phyloP scores from a whole-genome alignment of 2,888 invertebrate genomes.

The Hipparchia sbordonii region DNA sequence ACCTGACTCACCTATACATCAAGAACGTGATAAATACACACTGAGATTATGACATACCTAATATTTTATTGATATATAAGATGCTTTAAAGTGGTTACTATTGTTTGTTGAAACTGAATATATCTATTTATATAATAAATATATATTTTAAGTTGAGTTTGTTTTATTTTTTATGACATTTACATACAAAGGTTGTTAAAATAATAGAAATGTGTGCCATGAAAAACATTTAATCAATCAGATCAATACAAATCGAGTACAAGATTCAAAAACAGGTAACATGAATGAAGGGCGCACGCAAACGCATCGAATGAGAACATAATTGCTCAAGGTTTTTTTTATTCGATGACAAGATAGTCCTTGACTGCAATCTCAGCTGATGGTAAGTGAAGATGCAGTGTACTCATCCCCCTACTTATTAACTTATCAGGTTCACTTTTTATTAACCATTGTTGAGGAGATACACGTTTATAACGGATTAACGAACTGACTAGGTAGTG shows the following conservation, averaged over 20 bases:
- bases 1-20: constrained; percentile 73
- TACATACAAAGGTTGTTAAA: neutral
- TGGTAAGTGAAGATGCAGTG: no score
- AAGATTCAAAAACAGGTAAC: constrained; percentile 13
- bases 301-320: neutral
- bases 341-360: no score
- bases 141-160: constrained; percentile 21
- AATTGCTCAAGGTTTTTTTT: no score
- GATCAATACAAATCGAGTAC: constrained; percentile 25
- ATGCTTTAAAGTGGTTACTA: constrained; percentile 39
- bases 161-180: constrained; percentile 9
- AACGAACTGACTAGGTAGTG: no score
- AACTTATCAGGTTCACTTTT: no score
- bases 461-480: no score
- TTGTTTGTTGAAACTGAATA: constrained; percentile 28
- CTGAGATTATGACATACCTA: constrained; percentile 15
- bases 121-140: constrained; percentile 28
- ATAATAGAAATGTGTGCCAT: constrained; percentile 6
- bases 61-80: constrained; percentile 18
- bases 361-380: no score
- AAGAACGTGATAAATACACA: constrained; percentile 57
- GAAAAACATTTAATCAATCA: constrained; percentile 26
- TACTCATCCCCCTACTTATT: no score
- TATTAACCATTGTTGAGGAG: no score
- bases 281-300: neutral